A percentile compares a stretch with the other conserved stretches of the same genome.
These are phyloP conservation scores for Gasterosteus nipponicus DNA, from an alignment of 2,113 vertebrate species.

Conservation along the genomic window DNA sequence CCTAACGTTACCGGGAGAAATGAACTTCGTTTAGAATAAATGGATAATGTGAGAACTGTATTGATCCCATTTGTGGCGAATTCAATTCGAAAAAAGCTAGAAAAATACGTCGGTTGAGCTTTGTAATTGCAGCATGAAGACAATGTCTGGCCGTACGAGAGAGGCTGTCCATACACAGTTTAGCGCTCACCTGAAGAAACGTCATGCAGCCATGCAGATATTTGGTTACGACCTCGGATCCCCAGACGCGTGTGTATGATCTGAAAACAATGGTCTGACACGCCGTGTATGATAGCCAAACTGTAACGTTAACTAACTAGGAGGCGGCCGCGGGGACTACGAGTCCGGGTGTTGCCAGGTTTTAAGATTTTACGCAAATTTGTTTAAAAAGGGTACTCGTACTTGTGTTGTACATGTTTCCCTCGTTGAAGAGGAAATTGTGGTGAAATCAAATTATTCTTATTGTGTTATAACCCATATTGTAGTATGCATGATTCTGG, in stretches of 20 bases:
- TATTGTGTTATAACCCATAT: background rate
- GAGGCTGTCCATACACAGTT: background rate
- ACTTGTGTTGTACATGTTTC: background rate
- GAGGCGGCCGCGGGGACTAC: too few species aligned
- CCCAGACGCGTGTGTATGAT: background rate
- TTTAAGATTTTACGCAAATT: constrained; percentile 16
- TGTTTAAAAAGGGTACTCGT: background rate
- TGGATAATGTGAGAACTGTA: too few species aligned
- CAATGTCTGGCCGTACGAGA: background rate
- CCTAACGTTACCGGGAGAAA: background rate
- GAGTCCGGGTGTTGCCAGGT: constrained; percentile 34
- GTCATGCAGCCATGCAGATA: background rate
- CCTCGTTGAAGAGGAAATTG: background rate
- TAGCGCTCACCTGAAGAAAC: constrained; percentile 31
- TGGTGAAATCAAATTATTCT: background rate
- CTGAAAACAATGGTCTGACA: background rate
- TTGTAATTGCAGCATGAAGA: background rate
- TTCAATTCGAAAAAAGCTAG: too few species aligned
- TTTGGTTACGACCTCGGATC: background rate
- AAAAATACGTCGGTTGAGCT: background rate
- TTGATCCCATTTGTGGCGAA: too few species aligned
- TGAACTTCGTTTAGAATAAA: too few species aligned
- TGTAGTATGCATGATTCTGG: background rate
- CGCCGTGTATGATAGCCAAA: background rate
- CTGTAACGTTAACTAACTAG: background rate